phyloP scores from a whole-genome alignment of 2,113 vertebrate genomes.

The Saguinus imperator region DNA sequence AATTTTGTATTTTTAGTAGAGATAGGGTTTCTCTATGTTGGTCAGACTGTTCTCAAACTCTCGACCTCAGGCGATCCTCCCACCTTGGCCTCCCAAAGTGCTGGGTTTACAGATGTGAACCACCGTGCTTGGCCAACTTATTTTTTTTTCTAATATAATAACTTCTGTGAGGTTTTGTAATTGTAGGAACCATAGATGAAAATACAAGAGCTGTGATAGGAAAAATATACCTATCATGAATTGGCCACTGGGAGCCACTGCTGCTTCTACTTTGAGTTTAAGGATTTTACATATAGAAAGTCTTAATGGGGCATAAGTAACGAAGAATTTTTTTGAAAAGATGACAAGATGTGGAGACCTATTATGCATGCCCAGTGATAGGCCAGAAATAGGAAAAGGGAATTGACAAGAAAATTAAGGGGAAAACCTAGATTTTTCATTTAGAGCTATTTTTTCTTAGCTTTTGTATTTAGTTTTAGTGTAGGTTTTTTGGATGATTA shows the following conservation, averaged over 20 bases:
- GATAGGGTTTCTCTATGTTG: too few species aligned
- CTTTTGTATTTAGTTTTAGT: neutral
- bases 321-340: slow-evolving; percentile 27
- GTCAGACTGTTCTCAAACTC: too few species aligned
- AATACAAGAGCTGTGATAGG: neutral
- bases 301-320: neutral
- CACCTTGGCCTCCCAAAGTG: too few species aligned
- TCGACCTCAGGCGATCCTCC: too few species aligned
- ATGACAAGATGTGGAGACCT: neutral
- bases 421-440: neutral
- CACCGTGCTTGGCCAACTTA: too few species aligned
- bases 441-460: neutral
- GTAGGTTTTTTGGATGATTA: neutral
- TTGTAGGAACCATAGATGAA: slow-evolving; percentile 23
- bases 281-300: slow-evolving; percentile 19
- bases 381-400: neutral
- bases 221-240: slow-evolving; percentile 3
- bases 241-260: slow-evolving; percentile 63
- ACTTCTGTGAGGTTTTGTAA: neutral
- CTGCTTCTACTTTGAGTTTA: slow-evolving; percentile 57
- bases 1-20: too few species aligned
- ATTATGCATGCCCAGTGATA: neutral
- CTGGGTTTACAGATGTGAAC: too few species aligned
- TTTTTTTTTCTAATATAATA: neutral
- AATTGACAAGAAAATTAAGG: slow-evolving; percentile 19